phyloP scores from a whole-genome alignment of 2,113 vertebrate genomes.

The Anolis sagrei region DNA sequence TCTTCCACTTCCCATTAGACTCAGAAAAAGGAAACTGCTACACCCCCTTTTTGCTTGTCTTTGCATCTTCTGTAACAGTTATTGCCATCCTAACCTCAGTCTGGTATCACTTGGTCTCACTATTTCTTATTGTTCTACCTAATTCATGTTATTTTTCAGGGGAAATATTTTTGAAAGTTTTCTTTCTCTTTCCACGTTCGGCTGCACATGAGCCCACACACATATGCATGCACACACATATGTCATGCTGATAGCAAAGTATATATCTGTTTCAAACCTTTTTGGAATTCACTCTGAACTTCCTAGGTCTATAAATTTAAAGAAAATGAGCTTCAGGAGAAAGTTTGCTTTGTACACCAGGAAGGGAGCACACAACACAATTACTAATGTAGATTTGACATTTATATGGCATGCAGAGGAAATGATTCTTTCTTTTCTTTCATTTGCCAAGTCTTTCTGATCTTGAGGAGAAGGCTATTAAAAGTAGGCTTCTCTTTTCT shows the following conservation, averaged over 20 bases:
- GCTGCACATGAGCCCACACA: too few relatives aligned
- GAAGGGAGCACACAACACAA: too few relatives aligned
- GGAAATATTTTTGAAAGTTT: background rate
- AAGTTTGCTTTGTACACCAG: background rate
- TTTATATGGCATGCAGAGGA: background rate
- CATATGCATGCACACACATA: too few relatives aligned
- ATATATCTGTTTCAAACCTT: background rate
- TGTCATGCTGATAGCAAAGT: too few relatives aligned
- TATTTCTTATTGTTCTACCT: background rate
- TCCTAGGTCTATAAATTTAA: background rate
- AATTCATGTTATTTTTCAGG: too few relatives aligned
- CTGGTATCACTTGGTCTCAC: background rate
- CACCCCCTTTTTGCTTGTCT: background rate
- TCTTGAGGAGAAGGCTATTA: background rate
- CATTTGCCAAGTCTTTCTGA: background rate
- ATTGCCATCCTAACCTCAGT: too few relatives aligned
- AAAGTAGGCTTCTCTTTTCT: background rate
- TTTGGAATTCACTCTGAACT: constrained; percentile 1
- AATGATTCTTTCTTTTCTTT: background rate
- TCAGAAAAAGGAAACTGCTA: too few relatives aligned
- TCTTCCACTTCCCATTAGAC: too few relatives aligned
- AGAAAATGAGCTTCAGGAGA: background rate
- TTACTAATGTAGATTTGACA: constrained; percentile 13
- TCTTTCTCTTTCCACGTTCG: too few relatives aligned
- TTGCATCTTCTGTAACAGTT: background rate